Conservation (phyloP, 2,888 invertebrate species). For the Brachypalpus laphriformis region DNA sequence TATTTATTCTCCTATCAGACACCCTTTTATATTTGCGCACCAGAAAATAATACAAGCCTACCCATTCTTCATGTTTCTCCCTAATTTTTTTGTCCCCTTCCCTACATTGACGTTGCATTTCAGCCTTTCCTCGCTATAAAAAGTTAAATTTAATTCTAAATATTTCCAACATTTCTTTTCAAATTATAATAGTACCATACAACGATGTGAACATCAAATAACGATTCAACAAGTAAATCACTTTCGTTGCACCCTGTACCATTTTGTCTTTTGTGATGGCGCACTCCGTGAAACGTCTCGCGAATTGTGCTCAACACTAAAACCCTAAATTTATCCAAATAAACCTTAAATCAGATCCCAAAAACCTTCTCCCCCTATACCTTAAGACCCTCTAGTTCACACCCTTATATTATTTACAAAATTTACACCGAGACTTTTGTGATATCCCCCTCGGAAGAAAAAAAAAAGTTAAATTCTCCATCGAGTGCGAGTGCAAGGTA, state of each 20-base stretch:
- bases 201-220: conserved; percentile 58
- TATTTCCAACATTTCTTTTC: no score
- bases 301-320: conserved; percentile 71
- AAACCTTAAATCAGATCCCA: conserved; percentile 29
- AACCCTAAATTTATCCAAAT: conserved; percentile 31
- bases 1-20: no score
- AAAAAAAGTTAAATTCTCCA: conserved; percentile 17
- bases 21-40: no score
- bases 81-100: no score
- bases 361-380: conserved; percentile 23
- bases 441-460: conserved; percentile 32
- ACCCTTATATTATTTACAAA: conserved; percentile 39
- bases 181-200: no score
- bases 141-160: no score
- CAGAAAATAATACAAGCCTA: no score
- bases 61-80: no score
- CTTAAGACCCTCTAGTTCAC: conserved; percentile 8
- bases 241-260: conserved; percentile 47
- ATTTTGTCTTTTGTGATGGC: conserved; percentile 69
- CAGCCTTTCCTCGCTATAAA: no score
- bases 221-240: conserved; percentile 62
- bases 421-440: conserved; percentile 20
- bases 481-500: conserved; percentile 61
- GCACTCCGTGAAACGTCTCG: conserved; percentile 72
- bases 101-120: no score